Base-by-base conservation (phyloP, 2,797 vertebrate species). In the Myotis daubentonii region DNA sequence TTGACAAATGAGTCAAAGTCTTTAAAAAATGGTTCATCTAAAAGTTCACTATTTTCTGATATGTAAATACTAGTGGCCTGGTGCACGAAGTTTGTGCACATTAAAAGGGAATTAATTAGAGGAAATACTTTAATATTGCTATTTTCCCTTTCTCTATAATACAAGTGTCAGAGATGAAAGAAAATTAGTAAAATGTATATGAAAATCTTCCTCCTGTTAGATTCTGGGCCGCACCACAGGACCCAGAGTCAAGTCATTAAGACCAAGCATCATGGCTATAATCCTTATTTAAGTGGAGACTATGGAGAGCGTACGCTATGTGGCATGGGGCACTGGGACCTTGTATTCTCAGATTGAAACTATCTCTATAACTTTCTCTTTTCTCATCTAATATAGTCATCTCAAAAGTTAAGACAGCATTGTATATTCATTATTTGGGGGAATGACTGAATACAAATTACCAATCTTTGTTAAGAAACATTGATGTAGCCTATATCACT, bases 381-480 rank as follows among this genome's bases (percentile, higher is more conserved):
- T 95, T 87, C 66, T 89, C 38, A 75, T 30, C 25, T 55, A 92
- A n/a, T 30, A 60, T 3, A 75, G 22, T 57, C 44, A 53, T 9
- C 70, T 91, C 0, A 75, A 72, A 93, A 62, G 49, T 68, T 41
- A 95, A 86, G 20, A 81, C 51, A 93, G 38, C 25, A 22, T 36
- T 49, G 2, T 47, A 3, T 51, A 23, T 68, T 82, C 17, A 85
- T 76, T 90, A 83, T 68, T 85, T 85, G 79, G 36, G 38, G 33
- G 6, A 57, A 80, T n/a, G 49, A 25, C 0, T 53, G 13, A 74
- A 93, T 60, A 90, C 87, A 95, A 95, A 55, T 89, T 74, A 72
- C 23, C 55, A 55, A 55, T 36, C 60, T 12, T 60, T 81, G 30
- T 60, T 66, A 80, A 94, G 33, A 55, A 60, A 88, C 20, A 89